These are phyloP conservation scores for Paraplagusia blochii DNA, from an alignment of 2,113 vertebrate species.

Conservation along the genomic window DNA sequence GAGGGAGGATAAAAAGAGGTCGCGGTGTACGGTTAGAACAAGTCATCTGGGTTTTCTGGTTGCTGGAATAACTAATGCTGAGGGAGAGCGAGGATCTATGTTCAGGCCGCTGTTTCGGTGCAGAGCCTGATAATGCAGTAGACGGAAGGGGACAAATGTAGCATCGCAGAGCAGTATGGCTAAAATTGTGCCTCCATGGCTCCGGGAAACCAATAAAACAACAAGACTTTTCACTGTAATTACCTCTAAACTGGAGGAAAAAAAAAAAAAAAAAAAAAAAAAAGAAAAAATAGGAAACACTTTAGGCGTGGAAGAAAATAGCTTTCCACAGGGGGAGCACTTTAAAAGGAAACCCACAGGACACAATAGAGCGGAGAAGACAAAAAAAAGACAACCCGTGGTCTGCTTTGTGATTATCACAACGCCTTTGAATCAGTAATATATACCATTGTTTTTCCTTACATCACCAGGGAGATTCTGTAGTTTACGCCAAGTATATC, in stretches of 20 bases:
- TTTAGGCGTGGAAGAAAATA: conserved; percentile 33
- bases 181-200: conserved; percentile 18
- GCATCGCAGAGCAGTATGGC: conserved; percentile 30
- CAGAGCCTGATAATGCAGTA: conserved; percentile 32
- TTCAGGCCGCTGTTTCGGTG: conserved; percentile 33
- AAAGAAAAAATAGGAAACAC: conserved; percentile 20
- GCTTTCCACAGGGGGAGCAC: conserved; percentile 13
- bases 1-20: conserved; percentile 14
- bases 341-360: no score
- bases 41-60: conserved; percentile 26
- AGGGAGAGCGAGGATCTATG: conserved; percentile 4
- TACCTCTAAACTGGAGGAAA: conserved; percentile 35
- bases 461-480: no score
- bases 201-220: conserved; percentile 47
- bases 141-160: conserved; percentile 23
- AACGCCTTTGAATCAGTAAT: no score
- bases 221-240: conserved; percentile 51
- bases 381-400: no score
- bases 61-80: conserved; percentile 29
- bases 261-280: conserved; percentile 34
- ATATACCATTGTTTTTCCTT: no score
- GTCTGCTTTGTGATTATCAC: no score
- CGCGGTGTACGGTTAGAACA: conserved; percentile 10
- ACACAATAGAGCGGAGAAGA: background rate
- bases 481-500: background rate